Percentiles rank a stretch among this genome's conserved stretches.
phyloP scores from a whole-genome alignment of 2,113 vertebrate species.

The Saccopteryx leptura region DNA sequence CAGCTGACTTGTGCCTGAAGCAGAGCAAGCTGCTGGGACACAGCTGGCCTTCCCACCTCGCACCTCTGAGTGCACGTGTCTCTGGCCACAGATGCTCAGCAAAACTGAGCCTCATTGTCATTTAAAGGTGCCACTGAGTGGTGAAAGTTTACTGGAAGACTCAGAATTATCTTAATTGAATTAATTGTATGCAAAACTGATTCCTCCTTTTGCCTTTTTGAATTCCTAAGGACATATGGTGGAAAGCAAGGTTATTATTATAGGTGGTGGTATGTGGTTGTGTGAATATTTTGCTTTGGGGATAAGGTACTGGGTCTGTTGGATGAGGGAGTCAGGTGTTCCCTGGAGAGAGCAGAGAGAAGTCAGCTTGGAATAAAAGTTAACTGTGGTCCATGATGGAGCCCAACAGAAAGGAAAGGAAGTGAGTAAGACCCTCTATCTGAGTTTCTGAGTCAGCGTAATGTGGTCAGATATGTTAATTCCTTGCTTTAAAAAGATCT shows the following conservation, averaged over 20 bases:
- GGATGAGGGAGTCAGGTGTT: neutral
- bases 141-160: neutral
- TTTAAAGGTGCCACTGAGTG: neutral
- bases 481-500: neutral
- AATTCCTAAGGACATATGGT: neutral
- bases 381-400: neutral
- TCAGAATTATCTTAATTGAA: neutral
- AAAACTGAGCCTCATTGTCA: conserved; percentile 6
- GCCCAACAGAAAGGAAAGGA: neutral
- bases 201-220: neutral
- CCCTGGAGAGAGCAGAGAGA: neutral
- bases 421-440: neutral
- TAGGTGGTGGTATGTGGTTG: neutral
- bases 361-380: neutral
- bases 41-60: neutral
- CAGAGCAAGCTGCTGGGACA: neutral
- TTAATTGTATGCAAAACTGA: neutral
- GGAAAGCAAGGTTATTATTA: neutral
- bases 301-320: neutral
- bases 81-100: neutral
- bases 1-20: neutral
- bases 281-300: neutral
- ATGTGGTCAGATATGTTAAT: neutral
- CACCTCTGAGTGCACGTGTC: neutral
- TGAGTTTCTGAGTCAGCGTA: neutral